Evolutionary conservation across 2,888 invertebrate genomes (phyloP).

Genomic region (Dexiosoma caninum): DNA sequence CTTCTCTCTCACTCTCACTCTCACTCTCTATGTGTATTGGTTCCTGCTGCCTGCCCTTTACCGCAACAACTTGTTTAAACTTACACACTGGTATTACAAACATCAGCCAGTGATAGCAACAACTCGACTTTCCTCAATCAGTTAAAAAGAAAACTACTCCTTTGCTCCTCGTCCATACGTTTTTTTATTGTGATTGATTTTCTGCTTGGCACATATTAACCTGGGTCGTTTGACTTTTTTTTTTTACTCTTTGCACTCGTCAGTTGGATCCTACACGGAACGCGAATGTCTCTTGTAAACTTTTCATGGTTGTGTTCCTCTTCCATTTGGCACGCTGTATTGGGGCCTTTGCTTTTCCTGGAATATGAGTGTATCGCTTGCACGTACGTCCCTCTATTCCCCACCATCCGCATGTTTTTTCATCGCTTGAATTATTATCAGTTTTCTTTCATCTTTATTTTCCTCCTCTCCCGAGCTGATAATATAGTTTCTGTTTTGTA

Average conservation of each 20-base stretch:
- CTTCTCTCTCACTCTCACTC: too few species aligned
- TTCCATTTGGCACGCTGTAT: neutral
- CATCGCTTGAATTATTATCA: slow-evolving; percentile 28
- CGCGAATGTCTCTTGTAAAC: slow-evolving; percentile 12
- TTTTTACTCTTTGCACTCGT: neutral
- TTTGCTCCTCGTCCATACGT: neutral
- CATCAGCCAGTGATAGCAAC: neutral
- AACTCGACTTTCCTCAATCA: slow-evolving; percentile 54
- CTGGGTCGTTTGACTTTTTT: neutral
- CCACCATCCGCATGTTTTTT: slow-evolving; percentile 43
- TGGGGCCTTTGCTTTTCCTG: neutral
- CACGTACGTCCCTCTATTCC: slow-evolving; percentile 41
- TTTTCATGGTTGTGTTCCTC: slow-evolving; percentile 28
- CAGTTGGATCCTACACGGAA: neutral
- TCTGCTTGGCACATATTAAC: neutral
- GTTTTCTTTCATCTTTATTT: slow-evolving; percentile 3
- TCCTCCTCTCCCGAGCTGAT: neutral
- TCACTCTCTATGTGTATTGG: too few species aligned
- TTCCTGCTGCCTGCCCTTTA: too few species aligned
- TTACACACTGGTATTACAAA: slow-evolving; percentile 11
- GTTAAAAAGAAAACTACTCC: neutral
- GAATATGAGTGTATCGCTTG: slow-evolving; percentile 47
- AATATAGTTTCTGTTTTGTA: neutral
- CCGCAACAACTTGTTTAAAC: slow-evolving; percentile 3
- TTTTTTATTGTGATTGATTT: neutral